Conservation (phyloP, 2,888 invertebrate genomes). For the Perizoma flavofasciatum region DNA sequence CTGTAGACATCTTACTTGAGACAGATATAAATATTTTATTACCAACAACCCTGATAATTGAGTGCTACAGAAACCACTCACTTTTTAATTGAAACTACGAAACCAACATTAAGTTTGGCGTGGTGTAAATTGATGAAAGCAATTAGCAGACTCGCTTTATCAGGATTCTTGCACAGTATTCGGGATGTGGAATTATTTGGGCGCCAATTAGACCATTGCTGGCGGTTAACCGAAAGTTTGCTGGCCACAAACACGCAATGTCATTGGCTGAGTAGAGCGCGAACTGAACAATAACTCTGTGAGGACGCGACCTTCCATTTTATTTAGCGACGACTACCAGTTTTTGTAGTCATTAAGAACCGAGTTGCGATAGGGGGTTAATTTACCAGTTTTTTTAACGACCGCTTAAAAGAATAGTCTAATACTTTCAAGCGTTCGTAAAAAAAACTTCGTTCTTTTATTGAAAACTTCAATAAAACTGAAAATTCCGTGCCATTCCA, state of each 20-base stretch:
- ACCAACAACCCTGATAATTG: slow-evolving; percentile 12
- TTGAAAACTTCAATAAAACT: not conserved
- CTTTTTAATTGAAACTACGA: slow-evolving; percentile 14
- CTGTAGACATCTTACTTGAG: not conserved
- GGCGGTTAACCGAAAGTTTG: slow-evolving; percentile 11
- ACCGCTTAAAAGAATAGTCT: no score
- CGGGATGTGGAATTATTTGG: slow-evolving; percentile 16
- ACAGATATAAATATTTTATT: slow-evolving; percentile 9
- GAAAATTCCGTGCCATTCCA: not conserved
- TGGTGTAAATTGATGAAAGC: slow-evolving; percentile 24
- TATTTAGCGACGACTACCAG: slow-evolving; percentile 9
- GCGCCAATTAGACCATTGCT: slow-evolving; percentile 14
- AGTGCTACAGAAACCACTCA: not conserved
- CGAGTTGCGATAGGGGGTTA: not conserved
- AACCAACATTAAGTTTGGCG: slow-evolving; percentile 18
- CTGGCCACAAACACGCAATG: slow-evolving; percentile 4
- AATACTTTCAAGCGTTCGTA: not conserved
- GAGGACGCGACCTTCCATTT: slow-evolving; percentile 9
- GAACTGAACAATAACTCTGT: not conserved
- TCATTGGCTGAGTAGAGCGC: slow-evolving; percentile 3
- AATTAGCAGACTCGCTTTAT: slow-evolving; percentile 19
- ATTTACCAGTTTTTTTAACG: no score
- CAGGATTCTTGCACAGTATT: slow-evolving; percentile 19
- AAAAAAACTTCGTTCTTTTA: no score
- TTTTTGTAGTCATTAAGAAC: slow-evolving; percentile 1